Percentiles rank a stretch among this genome's conserved stretches.
Evolutionary conservation across 2,113 vertebrate genomes (phyloP).

Genomic region (Dolichallabes microphthalmus): DNA sequence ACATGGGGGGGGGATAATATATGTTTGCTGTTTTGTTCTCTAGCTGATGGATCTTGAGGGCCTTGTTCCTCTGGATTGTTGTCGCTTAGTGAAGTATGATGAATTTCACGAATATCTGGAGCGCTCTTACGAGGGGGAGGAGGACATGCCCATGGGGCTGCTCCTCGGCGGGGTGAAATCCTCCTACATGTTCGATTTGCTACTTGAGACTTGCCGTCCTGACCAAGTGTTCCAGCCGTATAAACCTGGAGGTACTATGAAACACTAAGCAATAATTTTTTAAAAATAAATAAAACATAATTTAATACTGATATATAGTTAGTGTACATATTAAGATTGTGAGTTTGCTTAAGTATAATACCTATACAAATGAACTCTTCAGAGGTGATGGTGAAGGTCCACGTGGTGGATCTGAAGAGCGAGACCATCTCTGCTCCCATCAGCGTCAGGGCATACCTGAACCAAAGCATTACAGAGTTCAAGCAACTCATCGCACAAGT

Average conservation of each 20-base stretch:
- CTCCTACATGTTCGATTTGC: conserved; percentile 97
- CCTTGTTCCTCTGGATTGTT: conserved; percentile 83
- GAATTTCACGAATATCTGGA: conserved; percentile 99
- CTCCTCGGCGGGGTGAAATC: conserved; percentile 96
- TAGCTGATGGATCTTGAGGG: conserved; percentile 93
- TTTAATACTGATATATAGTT: too few relatives aligned
- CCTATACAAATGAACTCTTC: conserved; percentile 36
- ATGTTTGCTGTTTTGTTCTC: neutral
- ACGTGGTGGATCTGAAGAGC: conserved; percentile 86
- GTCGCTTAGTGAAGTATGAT: conserved; percentile 95
- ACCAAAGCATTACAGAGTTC: conserved; percentile 92
- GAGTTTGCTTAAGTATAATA: conserved; percentile 18
- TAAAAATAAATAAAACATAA: neutral
- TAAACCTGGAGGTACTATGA: conserved; percentile 89
- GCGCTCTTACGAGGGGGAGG: conserved; percentile 92
- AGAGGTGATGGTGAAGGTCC: conserved; percentile 99
- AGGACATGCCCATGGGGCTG: conserved; percentile 92
- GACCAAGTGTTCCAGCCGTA: conserved; percentile 95
- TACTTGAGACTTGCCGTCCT: conserved; percentile 87
- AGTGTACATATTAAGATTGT: neutral
- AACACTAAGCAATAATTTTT: neutral
- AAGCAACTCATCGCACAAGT: conserved; percentile 97
- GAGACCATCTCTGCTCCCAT: conserved; percentile 86
- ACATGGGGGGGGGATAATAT: neutral
- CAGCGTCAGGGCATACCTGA: conserved; percentile 94